phyloP scores from a whole-genome alignment of 2,888 invertebrate genomes.

The Nysson spinosus region DNA sequence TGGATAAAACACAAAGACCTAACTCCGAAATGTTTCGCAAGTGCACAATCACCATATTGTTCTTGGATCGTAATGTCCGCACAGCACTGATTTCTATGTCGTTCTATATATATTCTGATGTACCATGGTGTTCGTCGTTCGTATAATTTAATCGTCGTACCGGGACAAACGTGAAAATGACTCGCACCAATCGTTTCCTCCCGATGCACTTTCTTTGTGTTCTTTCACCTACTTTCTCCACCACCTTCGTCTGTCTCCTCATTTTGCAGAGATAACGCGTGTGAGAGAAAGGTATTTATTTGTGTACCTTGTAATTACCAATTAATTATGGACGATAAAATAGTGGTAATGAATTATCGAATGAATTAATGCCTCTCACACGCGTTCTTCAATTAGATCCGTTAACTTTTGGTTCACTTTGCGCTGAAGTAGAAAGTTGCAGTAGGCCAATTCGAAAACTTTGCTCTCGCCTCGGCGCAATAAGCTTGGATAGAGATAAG shows the following conservation, averaged over 20 bases:
- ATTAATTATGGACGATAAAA: too few relatives aligned
- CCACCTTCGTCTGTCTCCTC: background rate
- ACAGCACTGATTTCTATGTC: constrained; percentile 69
- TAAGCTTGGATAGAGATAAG: constrained; percentile 43
- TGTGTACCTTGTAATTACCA: too few relatives aligned
- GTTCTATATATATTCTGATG: constrained; percentile 34
- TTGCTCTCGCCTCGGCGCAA: constrained; percentile 59
- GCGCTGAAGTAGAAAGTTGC: constrained; percentile 62
- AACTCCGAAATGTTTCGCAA: constrained; percentile 43
- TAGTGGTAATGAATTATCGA: too few relatives aligned
- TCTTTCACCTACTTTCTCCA: background rate
- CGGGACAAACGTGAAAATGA: constrained; percentile 3
- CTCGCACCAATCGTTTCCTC: constrained; percentile 32
- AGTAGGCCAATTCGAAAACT: constrained; percentile 57
- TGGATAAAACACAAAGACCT: constrained; percentile 1
- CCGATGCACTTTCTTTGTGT: constrained; percentile 16
- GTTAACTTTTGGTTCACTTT: constrained; percentile 49
- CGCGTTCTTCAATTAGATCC: constrained; percentile 34
- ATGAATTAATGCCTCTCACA: constrained; percentile 27
- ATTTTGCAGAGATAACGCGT: too few relatives aligned
- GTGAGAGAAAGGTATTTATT: background rate
- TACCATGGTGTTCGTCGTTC: constrained; percentile 28
- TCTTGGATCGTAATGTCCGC: constrained; percentile 67
- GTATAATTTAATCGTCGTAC: constrained; percentile 30
- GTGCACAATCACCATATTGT: constrained; percentile 53